These are phyloP conservation scores for Passer montanus DNA, from an alignment of 2,113 vertebrate species.

Conservation along the genomic window DNA sequence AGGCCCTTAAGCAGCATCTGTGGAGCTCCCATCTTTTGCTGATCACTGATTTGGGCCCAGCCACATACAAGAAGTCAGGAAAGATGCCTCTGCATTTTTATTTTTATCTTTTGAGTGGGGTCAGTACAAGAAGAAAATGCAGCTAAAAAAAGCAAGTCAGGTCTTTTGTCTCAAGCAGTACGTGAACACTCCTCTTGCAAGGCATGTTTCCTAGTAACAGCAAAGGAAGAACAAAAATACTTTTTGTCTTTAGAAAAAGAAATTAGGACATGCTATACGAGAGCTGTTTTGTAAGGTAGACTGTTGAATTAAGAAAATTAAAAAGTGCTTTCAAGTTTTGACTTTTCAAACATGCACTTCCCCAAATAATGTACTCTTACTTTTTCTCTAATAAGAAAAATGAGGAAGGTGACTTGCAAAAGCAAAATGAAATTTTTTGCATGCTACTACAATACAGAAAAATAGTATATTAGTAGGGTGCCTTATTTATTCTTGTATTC, in stretches of 20 bases:
- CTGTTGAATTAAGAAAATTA: not conserved
- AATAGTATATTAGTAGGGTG: not conserved
- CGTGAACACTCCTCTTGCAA: not conserved
- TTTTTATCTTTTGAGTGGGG: not conserved
- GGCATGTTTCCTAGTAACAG: conserved; percentile 55
- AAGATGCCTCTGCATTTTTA: not conserved
- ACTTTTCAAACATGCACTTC: not conserved
- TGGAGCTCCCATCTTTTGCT: not conserved
- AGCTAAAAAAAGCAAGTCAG: conserved; percentile 18
- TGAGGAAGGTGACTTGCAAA: not conserved
- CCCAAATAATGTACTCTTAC: not conserved
- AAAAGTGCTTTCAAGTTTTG: not conserved
- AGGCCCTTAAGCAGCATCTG: not conserved
- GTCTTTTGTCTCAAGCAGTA: conserved; percentile 33
- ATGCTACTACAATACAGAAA: not conserved
- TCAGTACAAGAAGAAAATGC: not conserved
- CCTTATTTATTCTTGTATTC: conserved; percentile 37
- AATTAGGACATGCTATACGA: not conserved
- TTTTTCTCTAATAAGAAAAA: not conserved
- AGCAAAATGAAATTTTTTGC: not conserved
- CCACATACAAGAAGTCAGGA: not conserved
- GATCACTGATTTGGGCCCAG: not conserved
- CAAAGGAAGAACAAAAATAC: conserved; percentile 46
- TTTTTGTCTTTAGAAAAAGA: conserved; percentile 35
- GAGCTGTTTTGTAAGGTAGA: not conserved